Evolutionary conservation across 2,797 vertebrate genomes (phyloP).

Genomic region (Ciconia nigra): DNA sequence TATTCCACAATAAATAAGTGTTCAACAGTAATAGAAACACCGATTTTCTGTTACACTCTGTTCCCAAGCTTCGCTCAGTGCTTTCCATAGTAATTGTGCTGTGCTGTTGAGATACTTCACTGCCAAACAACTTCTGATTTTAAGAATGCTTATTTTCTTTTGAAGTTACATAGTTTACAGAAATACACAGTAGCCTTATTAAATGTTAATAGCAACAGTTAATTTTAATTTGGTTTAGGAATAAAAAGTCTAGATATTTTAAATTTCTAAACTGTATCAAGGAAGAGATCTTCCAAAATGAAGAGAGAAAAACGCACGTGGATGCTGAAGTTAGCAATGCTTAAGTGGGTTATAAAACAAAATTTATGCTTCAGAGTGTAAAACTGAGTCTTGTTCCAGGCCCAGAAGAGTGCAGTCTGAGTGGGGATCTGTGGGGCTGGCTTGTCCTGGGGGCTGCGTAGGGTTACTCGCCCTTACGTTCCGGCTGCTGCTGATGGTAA

Average conservation of each 20-base stretch:
- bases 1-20: not conserved
- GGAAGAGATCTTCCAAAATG: not conserved
- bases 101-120: not conserved
- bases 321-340: not conserved
- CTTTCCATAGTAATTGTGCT: not conserved
- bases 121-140: not conserved
- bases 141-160: not conserved
- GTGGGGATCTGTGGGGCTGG: not conserved
- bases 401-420: not conserved
- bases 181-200: not conserved
- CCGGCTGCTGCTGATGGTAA: not conserved
- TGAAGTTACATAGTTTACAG: not conserved
- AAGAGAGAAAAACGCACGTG: not conserved
- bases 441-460: not conserved
- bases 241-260: not conserved
- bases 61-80: not conserved
- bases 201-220: not conserved
- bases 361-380: not conserved
- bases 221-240: not conserved
- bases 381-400: not conserved
- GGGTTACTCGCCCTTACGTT: rapidly evolving
- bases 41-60: slow-evolving; percentile 1
- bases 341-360: not conserved
- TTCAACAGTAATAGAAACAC: not conserved
- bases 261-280: not conserved